Evolutionary conservation across 1,140 invertebrate species (phyloP).

Genomic region (Potamilus streckersoni): DNA sequence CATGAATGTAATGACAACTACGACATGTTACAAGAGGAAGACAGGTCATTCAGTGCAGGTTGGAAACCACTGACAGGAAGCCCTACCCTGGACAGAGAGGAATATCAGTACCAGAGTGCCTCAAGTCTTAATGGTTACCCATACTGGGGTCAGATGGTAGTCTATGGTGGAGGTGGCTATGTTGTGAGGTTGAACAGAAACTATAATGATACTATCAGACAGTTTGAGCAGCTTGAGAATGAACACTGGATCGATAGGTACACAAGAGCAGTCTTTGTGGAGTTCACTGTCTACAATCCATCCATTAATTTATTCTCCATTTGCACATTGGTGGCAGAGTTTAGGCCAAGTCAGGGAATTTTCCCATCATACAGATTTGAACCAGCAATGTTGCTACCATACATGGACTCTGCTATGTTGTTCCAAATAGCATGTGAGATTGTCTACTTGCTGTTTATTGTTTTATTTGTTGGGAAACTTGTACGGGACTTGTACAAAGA

Average conservation of each 20-base stretch:
- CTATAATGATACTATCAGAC: slow-evolving; percentile 53
- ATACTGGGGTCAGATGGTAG: slow-evolving; percentile 66
- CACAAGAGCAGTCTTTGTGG: slow-evolving; percentile 73
- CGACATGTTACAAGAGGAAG: slow-evolving; percentile 57
- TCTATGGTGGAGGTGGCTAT: slow-evolving; percentile 74
- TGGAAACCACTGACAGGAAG: slow-evolving; percentile 57
- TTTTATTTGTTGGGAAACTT: slow-evolving; percentile 71
- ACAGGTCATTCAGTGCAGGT: slow-evolving; percentile 51
- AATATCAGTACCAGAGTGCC: slow-evolving; percentile 64
- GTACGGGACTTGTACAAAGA: slow-evolving; percentile 51
- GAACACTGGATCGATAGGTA: slow-evolving; percentile 72
- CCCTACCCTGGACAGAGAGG: slow-evolving; percentile 41
- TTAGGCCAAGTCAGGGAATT: slow-evolving; percentile 70
- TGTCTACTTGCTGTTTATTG: slow-evolving; percentile 63
- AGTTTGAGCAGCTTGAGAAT: slow-evolving; percentile 63
- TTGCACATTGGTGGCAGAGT: slow-evolving; percentile 70
- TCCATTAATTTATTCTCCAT: slow-evolving; percentile 71
- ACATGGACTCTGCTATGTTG: slow-evolving; percentile 52
- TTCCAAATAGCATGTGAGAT: slow-evolving; percentile 62
- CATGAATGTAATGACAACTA: slow-evolving; percentile 62
- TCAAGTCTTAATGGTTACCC: slow-evolving; percentile 68
- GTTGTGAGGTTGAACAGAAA: slow-evolving; percentile 69
- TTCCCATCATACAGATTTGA: slow-evolving; percentile 71
- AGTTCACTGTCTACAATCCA: slow-evolving; percentile 74
- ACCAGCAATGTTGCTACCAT: slow-evolving; percentile 62